Conservation (phyloP, 2,797 vertebrate species). For the Florisuga fusca region DNA sequence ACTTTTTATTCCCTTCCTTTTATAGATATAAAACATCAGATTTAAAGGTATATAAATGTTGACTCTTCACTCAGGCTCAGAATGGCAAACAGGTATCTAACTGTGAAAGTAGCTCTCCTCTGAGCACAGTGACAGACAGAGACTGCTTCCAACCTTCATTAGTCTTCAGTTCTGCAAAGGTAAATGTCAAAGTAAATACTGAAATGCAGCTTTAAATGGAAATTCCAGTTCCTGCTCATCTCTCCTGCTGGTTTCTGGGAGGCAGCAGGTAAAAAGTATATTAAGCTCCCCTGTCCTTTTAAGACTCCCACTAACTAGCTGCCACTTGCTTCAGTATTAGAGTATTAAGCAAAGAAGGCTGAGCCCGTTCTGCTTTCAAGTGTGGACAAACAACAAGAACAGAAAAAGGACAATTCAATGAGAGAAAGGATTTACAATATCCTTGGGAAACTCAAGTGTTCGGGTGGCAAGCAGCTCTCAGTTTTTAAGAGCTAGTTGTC, state of each 20-base stretch:
- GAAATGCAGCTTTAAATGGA: neutral
- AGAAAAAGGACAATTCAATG: neutral
- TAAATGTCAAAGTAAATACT: neutral
- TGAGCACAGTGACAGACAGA: neutral
- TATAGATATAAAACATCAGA: neutral
- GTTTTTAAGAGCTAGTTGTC: conserved; percentile 23
- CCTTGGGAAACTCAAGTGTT: neutral
- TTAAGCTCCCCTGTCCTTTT: neutral
- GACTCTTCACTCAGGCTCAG: neutral
- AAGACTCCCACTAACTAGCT: neutral
- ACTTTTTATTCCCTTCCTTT: conserved; percentile 1
- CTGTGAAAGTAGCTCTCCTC: neutral
- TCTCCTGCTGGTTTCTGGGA: neutral
- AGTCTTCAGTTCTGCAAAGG: neutral
- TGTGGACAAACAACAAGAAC: neutral
- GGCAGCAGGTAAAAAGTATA: neutral
- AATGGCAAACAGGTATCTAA: neutral
- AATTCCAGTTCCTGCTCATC: neutral
- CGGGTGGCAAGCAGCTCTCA: conserved; percentile 4
- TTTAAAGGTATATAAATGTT: conserved; percentile 16
- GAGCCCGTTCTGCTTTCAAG: neutral
- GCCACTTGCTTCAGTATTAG: neutral
- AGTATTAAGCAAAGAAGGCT: neutral
- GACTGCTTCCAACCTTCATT: neutral
- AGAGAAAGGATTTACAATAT: neutral